A percentile compares a stretch with the other conserved stretches of the same genome.
Conservation (phyloP, 2,888 invertebrate species). For the Antitype chi region DNA sequence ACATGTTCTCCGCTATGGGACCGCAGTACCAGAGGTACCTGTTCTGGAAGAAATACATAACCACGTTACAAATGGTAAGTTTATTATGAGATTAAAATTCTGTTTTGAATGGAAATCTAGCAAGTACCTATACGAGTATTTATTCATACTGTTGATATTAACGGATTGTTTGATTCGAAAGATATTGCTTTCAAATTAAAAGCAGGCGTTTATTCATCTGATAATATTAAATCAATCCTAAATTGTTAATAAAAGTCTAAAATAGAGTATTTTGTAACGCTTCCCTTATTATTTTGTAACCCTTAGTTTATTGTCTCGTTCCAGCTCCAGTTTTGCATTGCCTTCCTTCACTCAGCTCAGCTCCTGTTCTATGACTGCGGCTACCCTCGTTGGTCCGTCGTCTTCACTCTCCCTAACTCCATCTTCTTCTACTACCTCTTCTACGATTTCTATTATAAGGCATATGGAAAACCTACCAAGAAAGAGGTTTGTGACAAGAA, state of each 20-base stretch:
- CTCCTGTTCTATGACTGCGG: constrained; percentile 96
- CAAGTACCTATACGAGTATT: no score
- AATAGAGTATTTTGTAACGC: not conserved
- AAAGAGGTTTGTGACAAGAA: constrained; percentile 69
- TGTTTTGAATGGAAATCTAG: no score
- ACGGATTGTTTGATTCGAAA: no score
- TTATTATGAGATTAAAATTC: not conserved
- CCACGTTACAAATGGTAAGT: constrained; percentile 91
- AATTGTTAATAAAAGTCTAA: not conserved
- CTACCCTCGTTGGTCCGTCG: constrained; percentile 95
- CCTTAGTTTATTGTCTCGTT: constrained; percentile 71
- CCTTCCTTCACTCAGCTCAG: constrained; percentile 96
- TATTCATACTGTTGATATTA: not conserved
- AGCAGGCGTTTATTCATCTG: not conserved
- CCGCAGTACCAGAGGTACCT: constrained; percentile 96
- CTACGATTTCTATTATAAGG: constrained; percentile 96
- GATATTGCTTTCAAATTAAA: not conserved
- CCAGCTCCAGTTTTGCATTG: constrained; percentile 97
- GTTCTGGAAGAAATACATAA: constrained; percentile 98
- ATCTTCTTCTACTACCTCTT: constrained; percentile 98
- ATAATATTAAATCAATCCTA: not conserved
- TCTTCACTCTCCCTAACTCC: constrained; percentile 96
- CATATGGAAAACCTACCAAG: constrained; percentile 90
- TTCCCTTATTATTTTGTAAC: not conserved
- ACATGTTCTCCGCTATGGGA: constrained; percentile 96